These are phyloP conservation scores for Maccullochella peelii DNA, from an alignment of 2,113 vertebrate genomes.

Conservation along the genomic window DNA sequence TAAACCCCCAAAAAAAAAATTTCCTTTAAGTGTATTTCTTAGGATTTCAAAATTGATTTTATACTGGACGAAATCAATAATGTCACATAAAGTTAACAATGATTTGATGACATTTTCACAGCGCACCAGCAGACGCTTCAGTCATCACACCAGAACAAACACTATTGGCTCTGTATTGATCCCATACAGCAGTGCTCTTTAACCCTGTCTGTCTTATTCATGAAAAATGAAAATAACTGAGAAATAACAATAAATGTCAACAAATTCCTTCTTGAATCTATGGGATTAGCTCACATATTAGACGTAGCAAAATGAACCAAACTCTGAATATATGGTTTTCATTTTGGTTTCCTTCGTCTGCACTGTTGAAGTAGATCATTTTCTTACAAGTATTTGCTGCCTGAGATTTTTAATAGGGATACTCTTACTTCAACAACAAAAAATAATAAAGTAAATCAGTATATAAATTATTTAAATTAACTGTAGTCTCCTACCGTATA, in stretches of 20 bases:
- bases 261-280: not conserved
- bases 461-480: not conserved
- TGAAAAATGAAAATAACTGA: not conserved
- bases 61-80: not conserved
- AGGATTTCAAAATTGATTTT: slow-evolving; percentile 6
- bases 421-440: not conserved
- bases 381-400: not conserved
- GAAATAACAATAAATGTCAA: not conserved
- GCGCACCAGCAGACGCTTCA: not conserved
- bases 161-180: slow-evolving; percentile 11
- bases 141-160: slow-evolving; percentile 37
- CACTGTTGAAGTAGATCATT: not conserved
- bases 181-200: slow-evolving; percentile 7
- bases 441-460: not conserved
- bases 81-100: not conserved
- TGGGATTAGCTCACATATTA: not conserved
- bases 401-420: not conserved
- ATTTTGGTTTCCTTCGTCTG: not conserved
- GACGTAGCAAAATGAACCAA: not conserved
- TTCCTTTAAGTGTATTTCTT: too few species aligned
- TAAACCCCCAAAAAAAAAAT: too few species aligned
- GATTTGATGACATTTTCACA: slow-evolving; percentile 32
- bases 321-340: not conserved
- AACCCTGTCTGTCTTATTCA: not conserved
- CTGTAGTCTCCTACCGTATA: not conserved